A percentile compares a stretch with the other conserved stretches of the same genome.
These are phyloP conservation scores for Yponomeuta malinellus DNA, from an alignment of 2,888 invertebrate genomes.

Conservation along the genomic window DNA sequence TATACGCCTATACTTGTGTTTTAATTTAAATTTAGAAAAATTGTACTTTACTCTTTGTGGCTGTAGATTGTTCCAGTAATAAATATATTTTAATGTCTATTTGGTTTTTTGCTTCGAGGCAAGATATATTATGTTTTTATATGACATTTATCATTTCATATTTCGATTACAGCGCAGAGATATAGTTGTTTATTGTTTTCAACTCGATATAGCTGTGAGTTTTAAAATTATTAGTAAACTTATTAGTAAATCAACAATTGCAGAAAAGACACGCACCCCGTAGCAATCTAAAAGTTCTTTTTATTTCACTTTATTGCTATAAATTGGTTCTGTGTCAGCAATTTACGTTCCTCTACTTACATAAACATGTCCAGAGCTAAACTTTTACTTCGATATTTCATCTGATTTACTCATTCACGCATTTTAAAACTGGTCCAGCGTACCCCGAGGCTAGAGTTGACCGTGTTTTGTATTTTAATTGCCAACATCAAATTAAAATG, in stretches of 20 bases:
- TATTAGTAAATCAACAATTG: background rate
- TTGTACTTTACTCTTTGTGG: conserved; percentile 45
- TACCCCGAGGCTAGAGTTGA: conserved; percentile 34
- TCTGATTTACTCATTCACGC: conserved; percentile 38
- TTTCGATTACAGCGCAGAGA: background rate
- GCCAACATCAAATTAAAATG: conserved; percentile 31
- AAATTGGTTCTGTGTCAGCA: conserved; percentile 41
- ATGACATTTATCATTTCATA: conserved; percentile 3
- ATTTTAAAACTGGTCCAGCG: conserved; percentile 14
- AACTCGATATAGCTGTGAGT: background rate
- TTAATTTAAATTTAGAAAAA: conserved; percentile 65
- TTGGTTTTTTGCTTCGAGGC: conserved; percentile 45
- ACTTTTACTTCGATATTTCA: conserved; percentile 35
- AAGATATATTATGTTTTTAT: conserved; percentile 5
- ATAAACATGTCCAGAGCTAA: conserved; percentile 38
- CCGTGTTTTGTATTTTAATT: conserved; percentile 34
- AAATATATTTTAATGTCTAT: conserved; percentile 35
- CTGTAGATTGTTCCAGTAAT: conserved; percentile 33
- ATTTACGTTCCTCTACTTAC: conserved; percentile 36
- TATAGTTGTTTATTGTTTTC: background rate
- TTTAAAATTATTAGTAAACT: background rate
- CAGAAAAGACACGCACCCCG: background rate
- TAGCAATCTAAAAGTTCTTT: conserved; percentile 12
- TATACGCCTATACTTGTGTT: conserved; percentile 32
- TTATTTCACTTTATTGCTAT: conserved; percentile 25